phyloP scores from a whole-genome alignment of 2,888 invertebrate species.

The Rugalucina vietnamica region DNA sequence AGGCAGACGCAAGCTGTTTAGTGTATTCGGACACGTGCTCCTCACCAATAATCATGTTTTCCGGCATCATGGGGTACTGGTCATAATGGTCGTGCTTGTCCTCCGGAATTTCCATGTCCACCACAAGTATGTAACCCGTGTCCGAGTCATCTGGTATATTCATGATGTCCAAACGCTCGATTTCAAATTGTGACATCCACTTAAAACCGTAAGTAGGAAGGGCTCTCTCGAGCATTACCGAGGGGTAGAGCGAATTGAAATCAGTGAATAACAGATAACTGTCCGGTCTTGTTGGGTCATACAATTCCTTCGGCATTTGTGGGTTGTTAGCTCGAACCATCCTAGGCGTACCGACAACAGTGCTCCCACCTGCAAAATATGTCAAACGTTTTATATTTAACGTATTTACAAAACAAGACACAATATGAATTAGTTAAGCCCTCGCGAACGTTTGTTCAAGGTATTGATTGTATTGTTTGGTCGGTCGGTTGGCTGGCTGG shows the following conservation, averaged over 20 bases:
- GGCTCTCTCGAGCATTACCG: background rate
- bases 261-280: slow-evolving; percentile 12
- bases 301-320: slow-evolving; percentile 11
- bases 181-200: slow-evolving; percentile 8
- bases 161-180: background rate
- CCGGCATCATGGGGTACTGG: slow-evolving; percentile 5
- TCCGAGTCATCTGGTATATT: slow-evolving; percentile 15
- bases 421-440: too few species aligned
- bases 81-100: slow-evolving; percentile 10
- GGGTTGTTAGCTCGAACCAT: slow-evolving; percentile 2
- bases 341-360: slow-evolving; percentile 17
- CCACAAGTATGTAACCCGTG: slow-evolving; percentile 21
- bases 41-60: background rate
- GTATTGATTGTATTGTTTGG: too few species aligned
- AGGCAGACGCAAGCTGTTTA: background rate
- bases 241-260: slow-evolving; percentile 19
- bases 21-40: slow-evolving; percentile 12
- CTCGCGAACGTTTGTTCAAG: too few species aligned
- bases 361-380: slow-evolving; percentile 13
- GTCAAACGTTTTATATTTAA: too few species aligned
- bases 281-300: background rate
- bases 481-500: too few species aligned
- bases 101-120: slow-evolving; percentile 7
- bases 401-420: too few species aligned
- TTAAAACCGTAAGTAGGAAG: slow-evolving; percentile 18